These are phyloP conservation scores for Axis porcinus DNA, from an alignment of 2,113 vertebrate genomes.

Conservation along the genomic window DNA sequence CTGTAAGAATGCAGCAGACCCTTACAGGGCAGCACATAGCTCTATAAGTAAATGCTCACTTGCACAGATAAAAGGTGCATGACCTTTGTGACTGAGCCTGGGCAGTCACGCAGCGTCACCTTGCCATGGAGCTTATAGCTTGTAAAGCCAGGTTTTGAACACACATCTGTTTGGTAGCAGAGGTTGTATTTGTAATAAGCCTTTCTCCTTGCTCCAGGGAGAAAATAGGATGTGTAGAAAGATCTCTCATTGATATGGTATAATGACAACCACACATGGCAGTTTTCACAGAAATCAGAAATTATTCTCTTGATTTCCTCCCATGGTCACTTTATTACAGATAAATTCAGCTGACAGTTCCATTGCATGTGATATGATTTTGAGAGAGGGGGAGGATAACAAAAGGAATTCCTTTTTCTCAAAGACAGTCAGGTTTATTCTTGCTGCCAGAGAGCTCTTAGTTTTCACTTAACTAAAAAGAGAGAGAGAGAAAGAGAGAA, in stretches of 20 bases:
- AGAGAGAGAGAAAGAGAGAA: neutral
- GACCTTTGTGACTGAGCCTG: neutral
- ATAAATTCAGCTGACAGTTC: neutral
- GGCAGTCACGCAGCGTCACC: neutral
- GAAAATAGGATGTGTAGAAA: neutral
- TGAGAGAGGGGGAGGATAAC: neutral
- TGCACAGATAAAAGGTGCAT: neutral
- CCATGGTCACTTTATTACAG: conserved; percentile 1
- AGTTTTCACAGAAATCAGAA: conserved; percentile 15
- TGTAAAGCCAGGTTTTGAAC: neutral
- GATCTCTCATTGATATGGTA: neutral
- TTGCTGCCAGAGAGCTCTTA: conserved; percentile 2
- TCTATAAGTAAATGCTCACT: neutral
- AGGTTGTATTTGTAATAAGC: neutral
- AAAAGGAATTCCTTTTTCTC: conserved; percentile 38
- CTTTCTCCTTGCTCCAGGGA: neutral
- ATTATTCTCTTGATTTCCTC: neutral
- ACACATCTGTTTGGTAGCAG: neutral
- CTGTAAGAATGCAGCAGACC: neutral
- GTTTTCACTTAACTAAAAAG: conserved; percentile 38
- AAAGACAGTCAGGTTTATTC: conserved; percentile 23
- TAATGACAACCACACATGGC: neutral
- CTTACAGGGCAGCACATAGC: neutral
- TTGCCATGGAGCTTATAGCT: neutral
- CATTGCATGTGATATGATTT: neutral